phyloP scores from a whole-genome alignment of 1,140 invertebrate species.

The Aricia agestis region DNA sequence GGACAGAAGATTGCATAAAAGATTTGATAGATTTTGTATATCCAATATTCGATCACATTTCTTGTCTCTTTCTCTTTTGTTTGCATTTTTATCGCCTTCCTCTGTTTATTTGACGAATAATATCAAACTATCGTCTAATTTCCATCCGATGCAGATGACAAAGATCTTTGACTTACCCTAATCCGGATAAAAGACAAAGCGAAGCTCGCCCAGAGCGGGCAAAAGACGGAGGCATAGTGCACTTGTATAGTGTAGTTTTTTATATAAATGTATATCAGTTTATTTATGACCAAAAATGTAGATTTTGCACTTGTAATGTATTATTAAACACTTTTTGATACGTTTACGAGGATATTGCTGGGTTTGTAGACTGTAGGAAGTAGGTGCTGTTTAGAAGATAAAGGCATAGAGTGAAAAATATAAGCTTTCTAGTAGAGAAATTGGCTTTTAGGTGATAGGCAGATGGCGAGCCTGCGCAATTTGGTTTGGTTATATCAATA shows the following conservation, averaged over 20 bases:
- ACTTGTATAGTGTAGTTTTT: slow-evolving; percentile 20
- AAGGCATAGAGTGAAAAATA: too few relatives aligned
- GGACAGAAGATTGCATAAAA: too few relatives aligned
- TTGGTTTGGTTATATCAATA: too few relatives aligned
- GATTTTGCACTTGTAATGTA: slow-evolving; percentile 62
- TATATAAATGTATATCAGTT: slow-evolving; percentile 58
- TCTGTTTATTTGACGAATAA: slow-evolving; percentile 12
- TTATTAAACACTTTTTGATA: slow-evolving; percentile 57
- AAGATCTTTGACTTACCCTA: too few relatives aligned
- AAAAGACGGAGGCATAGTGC: neutral
- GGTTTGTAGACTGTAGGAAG: slow-evolving; percentile 4
- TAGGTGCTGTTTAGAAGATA: neutral
- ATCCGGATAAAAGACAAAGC: slow-evolving; percentile 22
- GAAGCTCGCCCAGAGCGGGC: neutral
- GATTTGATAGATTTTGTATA: too few relatives aligned
- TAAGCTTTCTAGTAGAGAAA: too few relatives aligned
- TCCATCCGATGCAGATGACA: too few relatives aligned
- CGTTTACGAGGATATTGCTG: slow-evolving; percentile 39
- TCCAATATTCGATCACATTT: too few relatives aligned
- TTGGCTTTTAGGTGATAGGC: too few relatives aligned
- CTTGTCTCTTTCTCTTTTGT: too few relatives aligned
- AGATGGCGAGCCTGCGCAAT: too few relatives aligned
- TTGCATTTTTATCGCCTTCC: slow-evolving; percentile 7
- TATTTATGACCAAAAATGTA: slow-evolving; percentile 72
- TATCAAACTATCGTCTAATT: neutral